Conservation (phyloP, 1,140 invertebrate species). For the Neodiprion virginianus region DNA sequence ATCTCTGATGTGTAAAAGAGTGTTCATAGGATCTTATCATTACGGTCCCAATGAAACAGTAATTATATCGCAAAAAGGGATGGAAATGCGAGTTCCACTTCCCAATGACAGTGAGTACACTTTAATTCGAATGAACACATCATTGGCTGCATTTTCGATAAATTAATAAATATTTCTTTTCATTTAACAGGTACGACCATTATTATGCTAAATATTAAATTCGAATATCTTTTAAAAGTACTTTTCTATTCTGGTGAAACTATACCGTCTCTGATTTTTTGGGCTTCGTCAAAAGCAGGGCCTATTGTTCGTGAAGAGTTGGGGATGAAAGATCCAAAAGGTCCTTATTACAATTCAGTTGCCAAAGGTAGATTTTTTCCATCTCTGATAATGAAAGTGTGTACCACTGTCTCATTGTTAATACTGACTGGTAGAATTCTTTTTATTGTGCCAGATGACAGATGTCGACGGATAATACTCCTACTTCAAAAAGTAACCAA, state of each 20-base stretch:
- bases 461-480: constrained; percentile 78
- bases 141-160: constrained; percentile 19
- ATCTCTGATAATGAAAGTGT: constrained; percentile 10
- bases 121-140: background rate
- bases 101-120: constrained; percentile 65
- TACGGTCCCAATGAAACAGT: constrained; percentile 73
- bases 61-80: constrained; percentile 69
- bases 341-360: constrained; percentile 67
- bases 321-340: constrained; percentile 61
- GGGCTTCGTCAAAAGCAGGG: constrained; percentile 71
- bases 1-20: constrained; percentile 70
- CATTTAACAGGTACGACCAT: constrained; percentile 49
- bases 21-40: constrained; percentile 81
- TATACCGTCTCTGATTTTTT: constrained; percentile 80
- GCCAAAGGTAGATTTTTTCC: constrained; percentile 64
- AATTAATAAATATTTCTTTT: constrained; percentile 9
- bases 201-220: constrained; percentile 68
- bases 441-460: constrained; percentile 60
- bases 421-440: background rate
- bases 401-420: constrained; percentile 14
- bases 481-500: constrained; percentile 74
- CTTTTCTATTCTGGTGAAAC: constrained; percentile 75
- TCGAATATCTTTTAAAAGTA: constrained; percentile 73
- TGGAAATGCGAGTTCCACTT: constrained; percentile 73
- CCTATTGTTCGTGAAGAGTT: constrained; percentile 71